Conservation (phyloP, 2,888 invertebrate species). For the Portevinia maculata region DNA sequence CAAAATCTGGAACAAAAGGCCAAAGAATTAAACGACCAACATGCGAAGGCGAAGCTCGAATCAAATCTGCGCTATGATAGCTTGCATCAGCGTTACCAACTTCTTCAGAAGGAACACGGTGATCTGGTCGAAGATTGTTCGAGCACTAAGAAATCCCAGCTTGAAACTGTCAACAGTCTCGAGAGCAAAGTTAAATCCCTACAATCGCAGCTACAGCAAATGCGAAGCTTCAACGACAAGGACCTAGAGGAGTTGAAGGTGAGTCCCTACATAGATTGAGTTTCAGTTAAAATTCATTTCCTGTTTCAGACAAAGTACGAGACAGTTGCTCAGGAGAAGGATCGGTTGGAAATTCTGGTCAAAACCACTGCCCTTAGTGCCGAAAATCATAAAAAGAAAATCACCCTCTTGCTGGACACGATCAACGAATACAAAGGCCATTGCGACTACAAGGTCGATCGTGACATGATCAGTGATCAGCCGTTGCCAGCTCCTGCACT, state of each 20-base stretch:
- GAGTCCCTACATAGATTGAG: slow-evolving; percentile 19
- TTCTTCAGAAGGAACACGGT: slow-evolving; percentile 84
- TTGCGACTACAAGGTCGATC: slow-evolving; percentile 66
- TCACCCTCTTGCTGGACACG: slow-evolving; percentile 58
- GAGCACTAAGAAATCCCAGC: slow-evolving; percentile 83
- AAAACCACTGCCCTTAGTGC: slow-evolving; percentile 76
- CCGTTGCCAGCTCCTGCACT: slow-evolving; percentile 34
- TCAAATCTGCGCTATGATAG: slow-evolving; percentile 84
- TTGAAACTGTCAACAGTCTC: slow-evolving; percentile 83
- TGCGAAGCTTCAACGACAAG: slow-evolving; percentile 79
- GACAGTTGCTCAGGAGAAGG: slow-evolving; percentile 78
- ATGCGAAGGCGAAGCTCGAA: slow-evolving; percentile 84
- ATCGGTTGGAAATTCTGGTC: slow-evolving; percentile 78
- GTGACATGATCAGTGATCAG: slow-evolving; percentile 32
- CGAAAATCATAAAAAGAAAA: slow-evolving; percentile 70
- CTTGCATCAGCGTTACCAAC: slow-evolving; percentile 84
- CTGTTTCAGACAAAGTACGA: slow-evolving; percentile 79
- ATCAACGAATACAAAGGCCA: slow-evolving; percentile 73
- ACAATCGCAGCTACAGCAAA: slow-evolving; percentile 83
- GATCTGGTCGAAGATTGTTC: slow-evolving; percentile 84
- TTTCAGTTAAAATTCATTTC: neutral
- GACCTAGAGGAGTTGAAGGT: slow-evolving; percentile 83
- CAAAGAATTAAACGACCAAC: slow-evolving; percentile 83
- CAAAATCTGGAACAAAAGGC: slow-evolving; percentile 83
- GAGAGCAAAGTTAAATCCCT: slow-evolving; percentile 83